Conservation (phyloP, 2,888 invertebrate species). For the Perithous albicinctus region DNA sequence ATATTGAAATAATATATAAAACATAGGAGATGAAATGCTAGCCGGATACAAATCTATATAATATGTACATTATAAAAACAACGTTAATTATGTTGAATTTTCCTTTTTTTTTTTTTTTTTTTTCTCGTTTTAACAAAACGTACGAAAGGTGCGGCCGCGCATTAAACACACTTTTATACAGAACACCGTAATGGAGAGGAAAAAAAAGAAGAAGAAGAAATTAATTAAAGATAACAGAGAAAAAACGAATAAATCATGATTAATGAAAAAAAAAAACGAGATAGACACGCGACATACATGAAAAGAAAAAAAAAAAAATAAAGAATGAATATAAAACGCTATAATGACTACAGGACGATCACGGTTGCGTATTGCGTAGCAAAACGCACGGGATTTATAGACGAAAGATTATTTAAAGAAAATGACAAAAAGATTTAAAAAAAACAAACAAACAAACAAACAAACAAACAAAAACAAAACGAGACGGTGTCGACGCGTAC, state of each 20-base stretch:
- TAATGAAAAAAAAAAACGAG: conserved; percentile 32
- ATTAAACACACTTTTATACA: conserved; percentile 61
- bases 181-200: conserved; percentile 54
- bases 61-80: conserved; percentile 80
- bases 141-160: conserved; percentile 43
- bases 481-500: conserved; percentile 42
- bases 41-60: conserved; percentile 80
- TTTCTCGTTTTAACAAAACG: conserved; percentile 55
- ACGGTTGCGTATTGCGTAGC: conserved; percentile 38
- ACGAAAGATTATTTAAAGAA: conserved; percentile 25
- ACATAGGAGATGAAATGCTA: conserved; percentile 76
- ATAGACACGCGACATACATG: conserved; percentile 30
- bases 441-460: conserved; percentile 23
- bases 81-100: conserved; percentile 81
- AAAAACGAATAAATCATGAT: conserved; percentile 17
- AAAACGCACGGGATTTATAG: conserved; percentile 14
- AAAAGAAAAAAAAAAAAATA: no score
- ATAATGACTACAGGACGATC: conserved; percentile 11
- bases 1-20: conserved; percentile 79
- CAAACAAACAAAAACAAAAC: conserved; percentile 34
- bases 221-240: no score
- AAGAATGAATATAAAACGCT: no score
- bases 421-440: conserved; percentile 1
- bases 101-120: no score
- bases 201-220: conserved; percentile 26